Conservation (phyloP, 37 sponge, comb jelly and placozoan genomes). For the Chondrosia reniformis region DNA sequence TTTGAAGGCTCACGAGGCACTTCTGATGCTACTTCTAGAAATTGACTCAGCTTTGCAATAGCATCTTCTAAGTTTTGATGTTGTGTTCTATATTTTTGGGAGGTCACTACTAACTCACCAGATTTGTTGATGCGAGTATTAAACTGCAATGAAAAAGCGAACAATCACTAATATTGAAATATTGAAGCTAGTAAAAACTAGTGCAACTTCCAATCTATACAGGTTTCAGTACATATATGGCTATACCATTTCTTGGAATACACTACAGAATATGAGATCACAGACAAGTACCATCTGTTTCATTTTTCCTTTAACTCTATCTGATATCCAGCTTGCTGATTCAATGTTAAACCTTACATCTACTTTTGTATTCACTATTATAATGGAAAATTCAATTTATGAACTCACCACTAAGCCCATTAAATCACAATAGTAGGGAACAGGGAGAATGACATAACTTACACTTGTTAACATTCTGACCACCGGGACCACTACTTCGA, state of each 20-base stretch:
- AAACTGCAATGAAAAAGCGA: slow-evolving; percentile 34
- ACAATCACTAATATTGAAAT: background rate
- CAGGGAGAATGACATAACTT: background rate
- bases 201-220: too few species aligned
- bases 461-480: slow-evolving; percentile 97
- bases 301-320: slow-evolving; percentile 65
- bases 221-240: background rate
- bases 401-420: background rate
- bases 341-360: slow-evolving; percentile 74
- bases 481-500: slow-evolving; percentile 90
- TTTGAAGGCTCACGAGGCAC: slow-evolving; percentile 62
- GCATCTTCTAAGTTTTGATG: slow-evolving; percentile 72
- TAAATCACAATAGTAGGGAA: background rate
- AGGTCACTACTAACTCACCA: slow-evolving; percentile 69
- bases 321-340: slow-evolving; percentile 83
- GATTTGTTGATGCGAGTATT: slow-evolving; percentile 56
- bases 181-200: background rate
- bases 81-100: slow-evolving; percentile 61
- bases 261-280: too few species aligned
- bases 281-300: slow-evolving; percentile 34
- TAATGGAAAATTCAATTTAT: background rate
- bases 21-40: slow-evolving; percentile 66
- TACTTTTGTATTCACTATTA: slow-evolving; percentile 82
- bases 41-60: slow-evolving; percentile 26
- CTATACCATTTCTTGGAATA: background rate